Base-by-base conservation (phyloP, 1,140 invertebrate species). In the Odontomachus brunneus region DNA sequence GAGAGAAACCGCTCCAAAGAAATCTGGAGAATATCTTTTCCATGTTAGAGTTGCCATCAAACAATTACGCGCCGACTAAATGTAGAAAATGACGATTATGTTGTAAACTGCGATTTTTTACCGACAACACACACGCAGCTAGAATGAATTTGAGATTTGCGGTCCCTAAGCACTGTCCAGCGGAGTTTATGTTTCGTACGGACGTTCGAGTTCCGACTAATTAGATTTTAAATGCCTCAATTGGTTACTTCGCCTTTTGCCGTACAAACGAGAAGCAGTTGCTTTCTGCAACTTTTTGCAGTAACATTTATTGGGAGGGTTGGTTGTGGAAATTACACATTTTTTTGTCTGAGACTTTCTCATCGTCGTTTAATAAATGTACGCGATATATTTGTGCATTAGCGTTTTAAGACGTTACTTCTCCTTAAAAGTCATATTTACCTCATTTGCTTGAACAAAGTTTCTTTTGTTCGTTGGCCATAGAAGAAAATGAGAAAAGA, bases 161-260 rank as follows among this genome's bases (percentile, higher is more conserved):
- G 44, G 26, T 53, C 51, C 33, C 57, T 24, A 82, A 83, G 78
- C 48, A 55, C 55, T 49, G 62, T 49, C 83, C 33, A 66, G 57
- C 83, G 33, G 49, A 57, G 84, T 55, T 75, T 62, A 55, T 74
- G 84, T 85, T 85, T 87, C 51, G 69, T 57, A 53, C 69, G 53
- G 44, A 55, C 19, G 17, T 60, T 11, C 66, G 84, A 86, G 66
- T 82, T 85, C 65, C 84, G 74, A 76, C 86, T 88, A 87, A 85
- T 88, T 88, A 84, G 81, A 62, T 83, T 88, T 83, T 84, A 87
- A 87, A 82, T 80, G 62, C 66, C 62, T 51, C 55, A 57, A 87
- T 87, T 87, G 73, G 81, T 87, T 83, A 82, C 60, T 62, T 67
- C 59, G 33, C 66, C 49, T 22, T 49, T 86, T 51, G 53, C 44